Base-by-base conservation (phyloP, 2,797 vertebrate genomes). In the Cuculus canorus region DNA sequence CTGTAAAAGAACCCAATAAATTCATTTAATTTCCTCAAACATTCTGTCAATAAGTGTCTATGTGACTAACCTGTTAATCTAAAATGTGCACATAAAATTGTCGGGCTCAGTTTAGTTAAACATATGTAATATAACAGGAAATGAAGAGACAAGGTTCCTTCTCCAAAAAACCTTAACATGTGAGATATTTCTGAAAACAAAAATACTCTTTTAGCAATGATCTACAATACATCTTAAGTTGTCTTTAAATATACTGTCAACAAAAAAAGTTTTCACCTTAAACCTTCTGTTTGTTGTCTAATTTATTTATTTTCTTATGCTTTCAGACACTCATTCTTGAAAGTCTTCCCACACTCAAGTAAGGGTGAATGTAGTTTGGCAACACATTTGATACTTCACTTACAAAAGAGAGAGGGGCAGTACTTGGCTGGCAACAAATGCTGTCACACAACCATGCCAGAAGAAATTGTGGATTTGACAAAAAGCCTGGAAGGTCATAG, bases 151-250 rank as follows among this genome's bases (percentile, higher is more conserved):
- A 73, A 63, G 21, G 48, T 79, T 79, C 24, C 17, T 53, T 69
- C 37, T 70, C 11, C 16, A 54, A 81, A 71, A 6, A 56, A 45
- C 28, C 86, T 91, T 87, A 73, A 83, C 43, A 83, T 50, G 27
- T 73, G 68, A 96, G 39, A 47, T 69, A 60, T 95, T 87, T 94
- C 83, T 82, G 89, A 94, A 96, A 83, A 53, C 23, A 45, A 47
- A 66, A 94, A 92, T 87, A 89, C 54, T 70, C 43, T 78, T 60
- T 85, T 60, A 47, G 18, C 41, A 92, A 69, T 60, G 21, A 60
- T 81, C 77, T 80, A 79, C 39, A 33, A 23, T 60, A 27, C 18
- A 65, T 68, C 94, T 95, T 87, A 84, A 95, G 83, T 83, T 96
- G 82, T 90, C 82, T 92, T 87, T 76, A 87, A 73, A 63, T 61